phyloP scores from a whole-genome alignment of 2,113 vertebrate species.

The Struthidea cinerea region DNA sequence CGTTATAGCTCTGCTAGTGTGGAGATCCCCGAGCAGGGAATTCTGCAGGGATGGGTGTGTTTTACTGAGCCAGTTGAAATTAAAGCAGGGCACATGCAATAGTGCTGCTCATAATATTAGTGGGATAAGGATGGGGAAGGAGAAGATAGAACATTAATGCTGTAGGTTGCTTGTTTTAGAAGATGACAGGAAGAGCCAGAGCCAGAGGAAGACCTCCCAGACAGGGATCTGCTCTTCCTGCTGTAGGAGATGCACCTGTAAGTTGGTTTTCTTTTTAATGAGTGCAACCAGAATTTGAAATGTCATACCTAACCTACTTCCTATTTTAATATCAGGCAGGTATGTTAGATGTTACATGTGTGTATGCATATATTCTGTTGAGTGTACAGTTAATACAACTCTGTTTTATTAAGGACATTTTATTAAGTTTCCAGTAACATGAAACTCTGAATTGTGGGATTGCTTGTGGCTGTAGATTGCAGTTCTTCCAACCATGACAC shows the following conservation, averaged over 20 bases:
- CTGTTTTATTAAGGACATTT: not conserved
- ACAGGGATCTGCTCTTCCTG: slow-evolving; percentile 25
- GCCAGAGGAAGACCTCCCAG: slow-evolving; percentile 80
- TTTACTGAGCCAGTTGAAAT: not conserved
- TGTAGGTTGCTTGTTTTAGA: not conserved
- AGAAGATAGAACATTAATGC: not conserved
- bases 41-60: not conserved
- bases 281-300: not conserved
- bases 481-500: not conserved
- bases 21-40: not conserved
- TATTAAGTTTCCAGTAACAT: not conserved
- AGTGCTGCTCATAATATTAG: not conserved
- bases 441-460: not conserved
- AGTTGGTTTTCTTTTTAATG: slow-evolving; percentile 37
- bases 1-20: fast-evolving
- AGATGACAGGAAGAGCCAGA: slow-evolving; percentile 85
- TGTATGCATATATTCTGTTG: not conserved
- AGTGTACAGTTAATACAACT: not conserved
- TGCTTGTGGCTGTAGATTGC: fast-evolving
- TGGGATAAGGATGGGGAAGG: not conserved
- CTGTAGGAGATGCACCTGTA: slow-evolving; percentile 65
- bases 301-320: not conserved
- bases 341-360: not conserved
- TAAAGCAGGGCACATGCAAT: not conserved
- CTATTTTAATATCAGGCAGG: not conserved